These are phyloP conservation scores for Nasonia giraulti DNA, from an alignment of 1,140 invertebrate genomes.

Conservation along the genomic window DNA sequence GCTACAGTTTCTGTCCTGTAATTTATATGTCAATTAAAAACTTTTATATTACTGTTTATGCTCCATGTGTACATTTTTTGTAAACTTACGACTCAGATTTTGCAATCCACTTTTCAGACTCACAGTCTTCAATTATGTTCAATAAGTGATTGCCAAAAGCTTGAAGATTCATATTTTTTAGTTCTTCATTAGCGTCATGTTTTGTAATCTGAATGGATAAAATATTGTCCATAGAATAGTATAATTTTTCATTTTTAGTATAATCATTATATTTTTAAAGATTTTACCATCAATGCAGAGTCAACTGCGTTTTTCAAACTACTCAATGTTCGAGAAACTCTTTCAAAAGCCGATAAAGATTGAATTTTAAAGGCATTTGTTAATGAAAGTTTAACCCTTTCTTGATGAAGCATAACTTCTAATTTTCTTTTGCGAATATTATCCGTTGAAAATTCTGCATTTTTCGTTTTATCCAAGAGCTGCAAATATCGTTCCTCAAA, in stretches of 20 bases:
- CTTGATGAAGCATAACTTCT: conserved; percentile 56
- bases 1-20: conserved; percentile 53
- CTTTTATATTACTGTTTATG: background rate
- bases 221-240: background rate
- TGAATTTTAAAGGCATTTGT: conserved; percentile 45
- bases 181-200: background rate
- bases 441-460: background rate
- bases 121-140: conserved; percentile 21
- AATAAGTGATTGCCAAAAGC: conserved; percentile 11
- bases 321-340: conserved; percentile 48
- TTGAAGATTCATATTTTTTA: conserved; percentile 12
- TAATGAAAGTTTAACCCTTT: conserved; percentile 52
- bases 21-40: conserved; percentile 30
- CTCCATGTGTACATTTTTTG: background rate
- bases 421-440: conserved; percentile 48
- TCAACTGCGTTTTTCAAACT: conserved; percentile 59
- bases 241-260: background rate
- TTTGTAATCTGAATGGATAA: background rate
- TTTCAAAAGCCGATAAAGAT: conserved; percentile 49
- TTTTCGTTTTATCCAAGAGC: conserved; percentile 42
- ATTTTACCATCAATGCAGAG: conserved; percentile 58
- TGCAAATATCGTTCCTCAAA: conserved; percentile 28
- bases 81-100: conserved; percentile 38
- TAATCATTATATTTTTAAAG: background rate
- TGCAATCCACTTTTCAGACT: background rate